Conservation (phyloP, 1,140 invertebrate species). For the Brachionus paranguensis region DNA sequence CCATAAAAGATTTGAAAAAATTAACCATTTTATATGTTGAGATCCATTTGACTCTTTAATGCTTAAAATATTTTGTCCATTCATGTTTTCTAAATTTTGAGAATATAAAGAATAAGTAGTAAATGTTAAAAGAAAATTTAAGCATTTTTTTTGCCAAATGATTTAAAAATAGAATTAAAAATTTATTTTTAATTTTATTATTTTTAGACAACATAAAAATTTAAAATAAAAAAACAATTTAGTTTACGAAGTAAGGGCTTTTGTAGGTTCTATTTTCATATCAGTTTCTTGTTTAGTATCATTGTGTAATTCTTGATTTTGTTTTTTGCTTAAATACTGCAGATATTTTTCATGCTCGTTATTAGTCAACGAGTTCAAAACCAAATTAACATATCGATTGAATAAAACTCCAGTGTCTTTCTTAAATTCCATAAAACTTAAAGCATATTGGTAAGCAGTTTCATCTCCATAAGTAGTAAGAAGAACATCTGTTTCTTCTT, state of each 20-base stretch:
- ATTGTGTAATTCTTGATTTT: not conserved
- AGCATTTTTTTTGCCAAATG: not conserved
- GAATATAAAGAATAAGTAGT: too few species aligned
- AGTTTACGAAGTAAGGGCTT: not conserved
- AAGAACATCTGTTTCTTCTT: constrained; percentile 85
- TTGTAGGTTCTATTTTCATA: not conserved
- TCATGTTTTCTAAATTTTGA: not conserved
- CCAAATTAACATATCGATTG: constrained; percentile 18
- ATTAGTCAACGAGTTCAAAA: constrained; percentile 10
- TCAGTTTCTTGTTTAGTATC: not conserved
- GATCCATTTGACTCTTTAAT: not conserved
- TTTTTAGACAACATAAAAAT: not conserved
- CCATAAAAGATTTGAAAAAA: not conserved
- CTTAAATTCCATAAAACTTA: constrained; percentile 58
- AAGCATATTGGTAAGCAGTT: constrained; percentile 75
- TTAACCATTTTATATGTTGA: not conserved
- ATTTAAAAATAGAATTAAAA: not conserved
- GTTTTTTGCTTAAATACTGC: not conserved
- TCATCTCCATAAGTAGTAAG: constrained; percentile 84
- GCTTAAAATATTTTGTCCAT: not conserved
- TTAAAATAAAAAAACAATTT: not conserved
- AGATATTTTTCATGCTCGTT: constrained; percentile 38
- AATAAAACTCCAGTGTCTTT: constrained; percentile 15
- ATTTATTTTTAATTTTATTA: not conserved
- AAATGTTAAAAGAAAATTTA: not conserved